Conservation (phyloP, 2,888 invertebrate species). For the Cepaea hortensis region DNA sequence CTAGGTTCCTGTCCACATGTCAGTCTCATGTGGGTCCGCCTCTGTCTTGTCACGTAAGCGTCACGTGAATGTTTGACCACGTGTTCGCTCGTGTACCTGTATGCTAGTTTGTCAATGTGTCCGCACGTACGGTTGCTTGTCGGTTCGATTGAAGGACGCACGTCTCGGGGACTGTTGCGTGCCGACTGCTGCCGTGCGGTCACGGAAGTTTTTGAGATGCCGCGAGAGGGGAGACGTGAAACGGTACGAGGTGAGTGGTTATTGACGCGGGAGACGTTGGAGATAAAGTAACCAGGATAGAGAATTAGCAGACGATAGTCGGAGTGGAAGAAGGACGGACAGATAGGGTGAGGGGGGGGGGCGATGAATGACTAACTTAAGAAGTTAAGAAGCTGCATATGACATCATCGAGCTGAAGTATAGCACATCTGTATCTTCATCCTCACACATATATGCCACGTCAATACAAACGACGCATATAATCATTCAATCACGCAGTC, state of each 20-base stretch:
- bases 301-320: conserved; percentile 9
- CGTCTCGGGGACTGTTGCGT: conserved; percentile 19
- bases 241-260: neutral
- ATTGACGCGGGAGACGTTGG: neutral
- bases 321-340: neutral
- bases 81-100: conserved; percentile 7
- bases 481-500: too few relatives aligned
- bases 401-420: too few relatives aligned
- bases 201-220: conserved; percentile 11
- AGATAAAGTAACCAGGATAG: conserved; percentile 1
- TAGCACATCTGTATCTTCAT: too few relatives aligned
- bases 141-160: conserved; percentile 9
- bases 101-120: conserved; percentile 32
- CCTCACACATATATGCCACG: too few relatives aligned
- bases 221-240: neutral
- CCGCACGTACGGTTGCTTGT: conserved; percentile 31
- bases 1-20: too few relatives aligned
- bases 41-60: conserved; percentile 8
- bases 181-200: conserved; percentile 3
- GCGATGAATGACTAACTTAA: too few relatives aligned
- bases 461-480: too few relatives aligned
- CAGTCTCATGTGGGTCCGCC: neutral
- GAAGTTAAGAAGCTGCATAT: too few relatives aligned
- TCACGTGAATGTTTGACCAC: conserved; percentile 30
- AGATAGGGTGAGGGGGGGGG: neutral